Conservation (phyloP, 2,797 vertebrate species). For the Allobates femoralis region DNA sequence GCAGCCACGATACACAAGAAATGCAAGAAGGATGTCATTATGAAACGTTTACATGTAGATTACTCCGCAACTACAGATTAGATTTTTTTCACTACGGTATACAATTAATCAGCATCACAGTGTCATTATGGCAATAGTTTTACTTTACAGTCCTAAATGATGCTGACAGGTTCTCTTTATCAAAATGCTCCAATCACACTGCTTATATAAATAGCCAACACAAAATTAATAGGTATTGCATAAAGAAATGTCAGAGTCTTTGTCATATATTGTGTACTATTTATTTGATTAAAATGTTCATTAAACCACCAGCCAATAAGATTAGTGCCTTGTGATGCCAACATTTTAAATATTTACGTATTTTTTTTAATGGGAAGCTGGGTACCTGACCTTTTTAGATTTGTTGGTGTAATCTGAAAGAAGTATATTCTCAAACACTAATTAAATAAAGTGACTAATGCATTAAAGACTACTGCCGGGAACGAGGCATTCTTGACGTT, state of each 20-base stretch:
- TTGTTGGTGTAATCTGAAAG: conserved; percentile 49
- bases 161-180: no score
- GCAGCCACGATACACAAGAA: no score
- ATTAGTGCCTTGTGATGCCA: conserved; percentile 32
- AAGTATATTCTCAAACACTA: conserved; percentile 39
- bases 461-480: conserved; percentile 54
- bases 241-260: neutral
- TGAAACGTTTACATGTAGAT: no score
- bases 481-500: conserved; percentile 51
- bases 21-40: no score
- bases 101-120: no score
- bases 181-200: neutral
- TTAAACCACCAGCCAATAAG: conserved; percentile 15
- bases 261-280: neutral
- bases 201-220: neutral
- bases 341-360: conserved; percentile 13
- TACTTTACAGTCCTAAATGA: no score
- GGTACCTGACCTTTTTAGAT: conserved; percentile 48
- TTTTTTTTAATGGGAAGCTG: conserved; percentile 29
- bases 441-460: conserved; percentile 63
- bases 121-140: no score
- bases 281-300: conserved; percentile 31
- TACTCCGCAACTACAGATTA: no score
- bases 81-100: no score
- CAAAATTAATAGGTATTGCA: neutral